Evolutionary conservation across 2,113 vertebrate species (phyloP).

Genomic region (Hydropotes inermis): DNA sequence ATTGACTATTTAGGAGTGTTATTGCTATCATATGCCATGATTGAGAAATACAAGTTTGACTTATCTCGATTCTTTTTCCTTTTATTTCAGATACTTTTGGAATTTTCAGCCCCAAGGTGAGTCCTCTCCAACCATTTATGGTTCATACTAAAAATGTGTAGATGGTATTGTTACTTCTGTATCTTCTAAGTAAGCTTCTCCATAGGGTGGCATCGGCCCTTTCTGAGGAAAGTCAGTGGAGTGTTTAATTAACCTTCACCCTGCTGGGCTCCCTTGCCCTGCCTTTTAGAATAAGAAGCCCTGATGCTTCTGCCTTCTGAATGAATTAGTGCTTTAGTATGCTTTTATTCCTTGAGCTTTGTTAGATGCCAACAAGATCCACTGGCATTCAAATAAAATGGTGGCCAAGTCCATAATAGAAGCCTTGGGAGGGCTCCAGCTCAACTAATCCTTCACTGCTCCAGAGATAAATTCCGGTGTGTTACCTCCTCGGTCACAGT

Average conservation of each 20-base stretch:
- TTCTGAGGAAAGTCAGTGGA: slow-evolving; percentile 31
- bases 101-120: slow-evolving; percentile 79
- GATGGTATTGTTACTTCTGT: neutral
- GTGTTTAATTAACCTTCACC: slow-evolving; percentile 59
- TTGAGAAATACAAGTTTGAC: neutral
- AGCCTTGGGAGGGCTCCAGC: slow-evolving; percentile 49
- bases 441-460: slow-evolving; percentile 73
- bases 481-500: slow-evolving; percentile 66
- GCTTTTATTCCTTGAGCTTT: slow-evolving; percentile 10
- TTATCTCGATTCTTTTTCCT: neutral
- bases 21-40: neutral
- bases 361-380: neutral
- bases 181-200: neutral
- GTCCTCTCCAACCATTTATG: neutral
- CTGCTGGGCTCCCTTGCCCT: slow-evolving; percentile 19
- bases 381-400: neutral
- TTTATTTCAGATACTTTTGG: slow-evolving; percentile 80
- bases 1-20: neutral
- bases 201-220: neutral
- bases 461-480: slow-evolving; percentile 74
- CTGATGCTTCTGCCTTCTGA: neutral
- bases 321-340: neutral
- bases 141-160: neutral
- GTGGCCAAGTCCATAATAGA: slow-evolving; percentile 47
- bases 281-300: neutral